Evolutionary conservation across 2,113 vertebrate genomes (phyloP).

Genomic region (Tragelaphus buxtoni): DNA sequence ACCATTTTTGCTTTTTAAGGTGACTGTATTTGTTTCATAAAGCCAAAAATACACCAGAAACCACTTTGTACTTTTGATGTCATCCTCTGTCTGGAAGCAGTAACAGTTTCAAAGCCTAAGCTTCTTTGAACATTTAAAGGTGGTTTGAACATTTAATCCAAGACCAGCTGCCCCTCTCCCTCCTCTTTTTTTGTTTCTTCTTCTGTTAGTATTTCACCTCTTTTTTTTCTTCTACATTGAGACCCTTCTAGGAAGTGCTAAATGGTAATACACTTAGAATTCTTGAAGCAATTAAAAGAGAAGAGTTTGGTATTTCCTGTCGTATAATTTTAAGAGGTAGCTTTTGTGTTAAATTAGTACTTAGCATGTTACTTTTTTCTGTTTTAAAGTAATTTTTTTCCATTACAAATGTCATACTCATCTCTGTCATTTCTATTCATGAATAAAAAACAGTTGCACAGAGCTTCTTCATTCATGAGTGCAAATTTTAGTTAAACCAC

Average conservation of each 20-base stretch:
- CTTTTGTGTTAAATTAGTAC: conserved; percentile 39
- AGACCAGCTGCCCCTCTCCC: not conserved
- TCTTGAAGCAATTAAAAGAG: conserved; percentile 30
- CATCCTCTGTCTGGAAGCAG: not conserved
- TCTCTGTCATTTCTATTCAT: conserved; percentile 45
- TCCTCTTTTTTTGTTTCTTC: not conserved
- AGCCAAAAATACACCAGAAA: not conserved
- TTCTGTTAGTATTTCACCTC: not conserved
- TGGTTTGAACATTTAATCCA: conserved; percentile 13
- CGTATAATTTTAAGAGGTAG: not conserved
- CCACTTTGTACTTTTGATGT: conserved; percentile 13
- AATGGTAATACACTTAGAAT: not conserved
- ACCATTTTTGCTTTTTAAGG: not conserved
- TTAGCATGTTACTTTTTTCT: conserved; percentile 1
- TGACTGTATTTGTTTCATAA: conserved; percentile 21
- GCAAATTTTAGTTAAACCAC: conserved; percentile 34
- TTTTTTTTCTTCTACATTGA: not conserved
- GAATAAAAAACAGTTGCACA: conserved; percentile 38
- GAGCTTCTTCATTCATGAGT: conserved; percentile 8
- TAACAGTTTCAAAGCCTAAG: conserved; percentile 29
- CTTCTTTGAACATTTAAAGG: conserved; percentile 8
- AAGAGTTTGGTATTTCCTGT: conserved; percentile 20
- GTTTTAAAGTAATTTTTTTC: conserved; percentile 6
- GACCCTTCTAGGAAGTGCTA: not conserved
- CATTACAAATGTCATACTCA: conserved; percentile 30